phyloP scores from a whole-genome alignment of 2,888 invertebrate species.

The Scaptomyza tumidula region DNA sequence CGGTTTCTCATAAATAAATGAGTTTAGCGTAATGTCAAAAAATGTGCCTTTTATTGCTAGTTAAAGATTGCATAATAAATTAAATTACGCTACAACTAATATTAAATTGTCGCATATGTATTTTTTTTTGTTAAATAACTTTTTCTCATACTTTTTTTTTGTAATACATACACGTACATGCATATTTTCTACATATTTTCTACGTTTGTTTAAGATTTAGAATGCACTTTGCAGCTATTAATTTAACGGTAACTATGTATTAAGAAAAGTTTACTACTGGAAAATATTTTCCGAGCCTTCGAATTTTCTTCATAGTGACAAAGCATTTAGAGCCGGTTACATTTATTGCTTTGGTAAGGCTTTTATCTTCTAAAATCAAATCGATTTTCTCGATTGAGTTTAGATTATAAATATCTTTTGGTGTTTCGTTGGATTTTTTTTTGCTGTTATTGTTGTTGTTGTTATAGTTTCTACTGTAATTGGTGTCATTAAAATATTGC shows the following conservation, averaged over 20 bases:
- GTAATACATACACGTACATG: slow-evolving; percentile 64
- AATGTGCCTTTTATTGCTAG: slow-evolving; percentile 62
- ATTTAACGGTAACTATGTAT: slow-evolving; percentile 47
- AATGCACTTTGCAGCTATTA: slow-evolving; percentile 71
- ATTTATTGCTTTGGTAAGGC: slow-evolving; percentile 83
- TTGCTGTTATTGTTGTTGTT: slow-evolving; percentile 45
- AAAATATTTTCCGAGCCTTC: slow-evolving; percentile 88
- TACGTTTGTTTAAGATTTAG: slow-evolving; percentile 66
- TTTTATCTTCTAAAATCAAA: slow-evolving; percentile 83
- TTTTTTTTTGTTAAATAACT: slow-evolving; percentile 48
- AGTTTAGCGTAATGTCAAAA: slow-evolving; percentile 55
- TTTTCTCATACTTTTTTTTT: slow-evolving; percentile 38
- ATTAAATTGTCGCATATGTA: slow-evolving; percentile 67
- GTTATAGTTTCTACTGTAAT: slow-evolving; percentile 50
- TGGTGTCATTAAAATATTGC: slow-evolving; percentile 70
- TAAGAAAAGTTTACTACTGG: slow-evolving; percentile 86
- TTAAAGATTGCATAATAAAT: slow-evolving; percentile 67
- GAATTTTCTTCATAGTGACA: slow-evolving; percentile 86
- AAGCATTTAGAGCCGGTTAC: slow-evolving; percentile 83
- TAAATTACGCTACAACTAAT: slow-evolving; percentile 75
- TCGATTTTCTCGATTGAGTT: slow-evolving; percentile 84
- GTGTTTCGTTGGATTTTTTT: slow-evolving; percentile 75
- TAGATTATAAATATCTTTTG: slow-evolving; percentile 82
- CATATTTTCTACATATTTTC: slow-evolving; percentile 77
- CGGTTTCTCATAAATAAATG: slow-evolving; percentile 44